Base-by-base conservation (phyloP, 2,113 vertebrate genomes). In the Plestiodon gilberti region DNA sequence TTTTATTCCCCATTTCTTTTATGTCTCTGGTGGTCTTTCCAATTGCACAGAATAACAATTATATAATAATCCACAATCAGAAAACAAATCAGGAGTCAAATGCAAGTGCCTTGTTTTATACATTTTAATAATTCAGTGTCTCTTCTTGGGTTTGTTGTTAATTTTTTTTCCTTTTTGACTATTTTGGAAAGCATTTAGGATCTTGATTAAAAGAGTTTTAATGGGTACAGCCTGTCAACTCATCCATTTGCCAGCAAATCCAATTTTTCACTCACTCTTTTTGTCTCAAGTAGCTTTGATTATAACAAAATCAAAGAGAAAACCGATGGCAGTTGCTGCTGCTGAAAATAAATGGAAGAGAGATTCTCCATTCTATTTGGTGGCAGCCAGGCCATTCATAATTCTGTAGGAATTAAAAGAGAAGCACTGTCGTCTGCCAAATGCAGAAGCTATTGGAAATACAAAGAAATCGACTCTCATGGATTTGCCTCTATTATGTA, bases 181-280 rank as follows among this genome's bases (percentile, higher is more conserved):
- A 65, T 89, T 90, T 83, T 78, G 65, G 52, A 89, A 90, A 94
- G 83, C 87, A 86, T 88, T 91, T 89, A 91, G 76, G 81, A 88
- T 84, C 43, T 88, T 90, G 87, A 73, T 93, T 93, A 93, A 92
- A 91, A 89, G 89, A 89, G 28, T 85, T 94, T 88, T 87, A 93
- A 83, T 28, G 43, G 1, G 61, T 83, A 84, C 74, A 57, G 28
- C 90, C 65, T 93, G 43, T 92, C 89, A 95, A 87, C 81, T 57
- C 87, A 84, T 81, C n/a, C 78, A 11, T 84, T 89, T 81, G 64
- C 73, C 69, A 76, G 81, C 23, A 78, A 94, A 90, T 87, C 87
- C 80, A 91, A 57, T 28, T 55, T 85, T 83, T 89, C 85, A 89
- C 18, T 6, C 2, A 65, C 9, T 83, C 62, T 1, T 0, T 59